Evolutionary conservation across 2,113 vertebrate species (phyloP).

Genomic region (Cranoglanis bouderius): DNA sequence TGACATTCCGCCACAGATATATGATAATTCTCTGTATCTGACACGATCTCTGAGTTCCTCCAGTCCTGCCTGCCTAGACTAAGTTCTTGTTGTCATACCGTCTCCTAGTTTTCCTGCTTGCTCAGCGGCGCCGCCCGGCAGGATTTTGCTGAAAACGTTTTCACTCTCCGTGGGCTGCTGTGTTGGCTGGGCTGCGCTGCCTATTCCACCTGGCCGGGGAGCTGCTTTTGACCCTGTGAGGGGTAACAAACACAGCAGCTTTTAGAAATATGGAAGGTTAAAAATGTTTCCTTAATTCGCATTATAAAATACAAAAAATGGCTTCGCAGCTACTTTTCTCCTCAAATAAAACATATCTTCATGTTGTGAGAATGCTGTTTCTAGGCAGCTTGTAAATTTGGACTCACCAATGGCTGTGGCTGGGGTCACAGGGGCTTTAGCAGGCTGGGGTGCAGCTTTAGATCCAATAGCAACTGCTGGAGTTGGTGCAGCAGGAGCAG

Average conservation of each 20-base stretch:
- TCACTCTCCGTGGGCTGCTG: conserved; percentile 84
- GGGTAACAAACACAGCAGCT: conserved; percentile 22
- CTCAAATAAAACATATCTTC: not conserved
- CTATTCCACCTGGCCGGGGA: conserved; percentile 73
- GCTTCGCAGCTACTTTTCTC: not conserved
- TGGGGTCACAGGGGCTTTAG: conserved; percentile 76
- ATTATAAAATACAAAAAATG: not conserved
- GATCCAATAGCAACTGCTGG: conserved; percentile 68
- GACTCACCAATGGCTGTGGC: conserved; percentile 84
- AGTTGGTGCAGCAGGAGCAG: conserved; percentile 63
- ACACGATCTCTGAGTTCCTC: conserved; percentile 11
- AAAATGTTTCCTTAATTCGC: not conserved
- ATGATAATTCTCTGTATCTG: not conserved
- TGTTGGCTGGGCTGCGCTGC: conserved; percentile 66
- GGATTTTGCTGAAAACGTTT: conserved; percentile 92
- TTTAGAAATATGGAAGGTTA: not conserved
- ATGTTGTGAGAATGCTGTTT: not conserved
- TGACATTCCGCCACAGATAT: not conserved
- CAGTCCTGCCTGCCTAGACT: conserved; percentile 4
- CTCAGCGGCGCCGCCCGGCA: conserved; percentile 92
- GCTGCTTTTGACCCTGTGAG: conserved; percentile 80
- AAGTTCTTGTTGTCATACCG: conserved; percentile 71
- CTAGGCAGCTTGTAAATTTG: not conserved
- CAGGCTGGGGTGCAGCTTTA: conserved; percentile 80
- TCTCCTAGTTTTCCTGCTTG: conserved; percentile 98